Base-by-base conservation (phyloP, 2,797 vertebrate species). In the Phrynocephalus vlangalii region DNA sequence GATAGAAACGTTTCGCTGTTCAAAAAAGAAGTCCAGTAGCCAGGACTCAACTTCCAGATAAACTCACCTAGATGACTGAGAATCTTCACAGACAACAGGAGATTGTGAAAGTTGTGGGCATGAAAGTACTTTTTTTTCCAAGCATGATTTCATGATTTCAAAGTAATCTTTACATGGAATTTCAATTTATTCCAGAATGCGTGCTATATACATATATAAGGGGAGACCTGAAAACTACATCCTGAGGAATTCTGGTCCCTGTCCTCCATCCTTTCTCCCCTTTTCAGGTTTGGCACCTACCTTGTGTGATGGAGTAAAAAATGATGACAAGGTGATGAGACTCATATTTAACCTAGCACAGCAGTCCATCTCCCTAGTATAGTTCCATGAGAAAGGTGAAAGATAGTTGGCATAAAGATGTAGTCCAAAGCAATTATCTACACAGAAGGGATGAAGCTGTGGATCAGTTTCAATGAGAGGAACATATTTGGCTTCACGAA, bases 341-440 rank as follows among this genome's bases (percentile, higher is more conserved):
- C 70, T 28, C 33, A 81, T 75, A 80, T 63, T 87, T 68, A 28
- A 87, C 81, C 44, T 67, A 67, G 20, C 1, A 2, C 28, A 48
- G 44, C 8, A 56, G 0, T 0, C 3, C 66, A 80, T 3, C 0
- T 1, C 0, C 79, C 87, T 81, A 6, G 71, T 78, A 3, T 1
- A 48, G 16, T 79, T 67, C 60, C 30, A 60, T 70, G 81, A 68
- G 48, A 67, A 75, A 70, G 33, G 77, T 48, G 56, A 81, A 84
- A 77, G 70, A 76, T 63, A 63, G 26, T 67, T 73, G 22, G 73
- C 10, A 76, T 26, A 80, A 87, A 76, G 7, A 88, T 83, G 82
- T 71, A 0, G 6, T 87, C 87, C 72, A 70, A 77, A 84, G 70
- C 88, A 91, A 88, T 50, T 84, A 86, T 10, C 80, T 87, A 15